Evolutionary conservation across 2,797 vertebrate genomes (phyloP).

Genomic region (Leptatherina wallacei): DNA sequence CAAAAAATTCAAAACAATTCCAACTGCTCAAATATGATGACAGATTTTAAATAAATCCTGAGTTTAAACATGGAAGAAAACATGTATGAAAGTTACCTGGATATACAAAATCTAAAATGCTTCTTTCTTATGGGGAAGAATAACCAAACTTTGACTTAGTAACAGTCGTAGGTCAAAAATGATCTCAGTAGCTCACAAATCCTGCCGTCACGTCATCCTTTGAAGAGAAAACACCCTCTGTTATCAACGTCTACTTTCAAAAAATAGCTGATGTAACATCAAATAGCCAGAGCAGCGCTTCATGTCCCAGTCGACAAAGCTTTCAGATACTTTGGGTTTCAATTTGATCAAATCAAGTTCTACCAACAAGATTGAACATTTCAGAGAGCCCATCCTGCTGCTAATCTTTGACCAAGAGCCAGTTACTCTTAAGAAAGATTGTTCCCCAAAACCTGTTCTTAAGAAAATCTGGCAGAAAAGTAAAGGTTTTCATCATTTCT

Average conservation of each 20-base stretch:
- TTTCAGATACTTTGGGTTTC: constrained; percentile 67
- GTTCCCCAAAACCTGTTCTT: too few relatives aligned
- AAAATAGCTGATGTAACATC: constrained; percentile 62
- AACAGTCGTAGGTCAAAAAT: too few relatives aligned
- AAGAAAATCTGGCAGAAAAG: too few relatives aligned
- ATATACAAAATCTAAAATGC: background rate
- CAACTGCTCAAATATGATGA: too few relatives aligned
- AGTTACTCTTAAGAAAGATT: too few relatives aligned
- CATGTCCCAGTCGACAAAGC: constrained; percentile 57
- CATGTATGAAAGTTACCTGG: too few relatives aligned
- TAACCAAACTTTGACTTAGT: background rate
- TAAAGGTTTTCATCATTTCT: too few relatives aligned
- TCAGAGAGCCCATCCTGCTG: too few relatives aligned
- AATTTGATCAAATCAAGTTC: constrained; percentile 73
- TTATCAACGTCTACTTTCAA: constrained; percentile 52
- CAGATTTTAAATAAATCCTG: too few relatives aligned
- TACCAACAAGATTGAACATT: constrained; percentile 61
- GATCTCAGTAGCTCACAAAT: background rate
- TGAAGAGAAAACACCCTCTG: constrained; percentile 52
- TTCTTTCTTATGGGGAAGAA: background rate
- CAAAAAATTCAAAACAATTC: too few relatives aligned
- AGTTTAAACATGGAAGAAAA: too few relatives aligned
- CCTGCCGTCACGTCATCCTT: background rate
- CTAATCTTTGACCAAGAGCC: too few relatives aligned
- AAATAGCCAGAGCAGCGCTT: constrained; percentile 50